A percentile compares a stretch with the other conserved stretches of the same genome.
Evolutionary conservation across 2,797 vertebrate species (phyloP).

Genomic region (Phataginus tricuspis): DNA sequence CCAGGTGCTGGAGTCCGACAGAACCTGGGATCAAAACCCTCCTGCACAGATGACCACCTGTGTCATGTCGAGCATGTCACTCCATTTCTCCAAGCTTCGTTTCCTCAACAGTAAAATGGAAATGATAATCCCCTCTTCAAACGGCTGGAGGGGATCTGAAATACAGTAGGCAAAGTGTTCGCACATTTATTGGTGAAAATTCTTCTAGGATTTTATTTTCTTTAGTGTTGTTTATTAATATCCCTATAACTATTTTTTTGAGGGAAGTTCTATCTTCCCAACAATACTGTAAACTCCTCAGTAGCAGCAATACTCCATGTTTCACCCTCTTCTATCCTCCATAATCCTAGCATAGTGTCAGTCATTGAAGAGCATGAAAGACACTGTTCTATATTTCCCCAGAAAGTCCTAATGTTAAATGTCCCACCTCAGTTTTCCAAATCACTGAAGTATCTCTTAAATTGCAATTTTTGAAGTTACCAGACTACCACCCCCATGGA

Average conservation of each 20-base stretch:
- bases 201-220: not conserved
- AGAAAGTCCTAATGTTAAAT: not conserved
- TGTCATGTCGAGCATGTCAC: not conserved
- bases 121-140: not conserved
- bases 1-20: not conserved
- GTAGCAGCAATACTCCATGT: not conserved
- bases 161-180: not conserved
- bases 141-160: constrained; percentile 28
- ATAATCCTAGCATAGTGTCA: not conserved
- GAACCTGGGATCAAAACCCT: not conserved
- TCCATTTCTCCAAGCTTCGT: not conserved
- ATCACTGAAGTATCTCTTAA: not conserved
- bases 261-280: not conserved
- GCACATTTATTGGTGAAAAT: not conserved
- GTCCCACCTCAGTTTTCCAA: not conserved
- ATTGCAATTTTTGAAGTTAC: not conserved
- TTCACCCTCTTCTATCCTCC: not conserved
- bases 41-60: not conserved
- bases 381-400: not conserved
- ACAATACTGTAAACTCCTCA: not conserved
- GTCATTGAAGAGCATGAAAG: not conserved
- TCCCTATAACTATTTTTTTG: not conserved
- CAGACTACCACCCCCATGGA: not conserved
- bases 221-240: not conserved
- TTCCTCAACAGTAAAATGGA: not conserved